phyloP scores from a whole-genome alignment of 1,140 invertebrate genomes.

The Tetraneura akinire region DNA sequence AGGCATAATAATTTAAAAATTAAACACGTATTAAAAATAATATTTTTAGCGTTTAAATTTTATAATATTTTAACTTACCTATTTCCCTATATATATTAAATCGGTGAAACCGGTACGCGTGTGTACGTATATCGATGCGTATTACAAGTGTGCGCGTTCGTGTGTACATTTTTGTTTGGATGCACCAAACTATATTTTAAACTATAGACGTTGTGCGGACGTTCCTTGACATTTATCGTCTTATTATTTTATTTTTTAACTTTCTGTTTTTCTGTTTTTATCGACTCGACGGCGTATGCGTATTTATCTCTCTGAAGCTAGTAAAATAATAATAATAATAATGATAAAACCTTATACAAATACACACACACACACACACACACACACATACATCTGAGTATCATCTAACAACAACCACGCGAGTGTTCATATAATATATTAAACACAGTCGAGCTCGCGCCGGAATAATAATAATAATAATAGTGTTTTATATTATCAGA shows the following conservation, averaged over 20 bases:
- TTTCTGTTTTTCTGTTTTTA: background rate
- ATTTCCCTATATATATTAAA: background rate
- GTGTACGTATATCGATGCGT: background rate
- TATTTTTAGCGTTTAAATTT: too few species aligned
- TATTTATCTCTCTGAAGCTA: background rate
- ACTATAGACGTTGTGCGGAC: constrained; percentile 16
- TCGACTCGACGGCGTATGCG: too few species aligned
- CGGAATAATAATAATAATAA: constrained; percentile 1
- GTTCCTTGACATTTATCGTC: constrained; percentile 20
- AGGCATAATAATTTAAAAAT: too few species aligned
- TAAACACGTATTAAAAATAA: too few species aligned
- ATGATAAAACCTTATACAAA: background rate
- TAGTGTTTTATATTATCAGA: background rate
- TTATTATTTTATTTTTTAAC: background rate
- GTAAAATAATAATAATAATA: background rate
- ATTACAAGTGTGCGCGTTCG: background rate
- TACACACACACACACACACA: background rate
- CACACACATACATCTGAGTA: background rate
- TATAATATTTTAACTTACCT: too few species aligned
- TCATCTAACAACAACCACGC: background rate
- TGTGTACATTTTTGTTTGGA: background rate
- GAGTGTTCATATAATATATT: background rate
- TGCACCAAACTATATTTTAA: background rate
- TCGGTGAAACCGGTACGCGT: background rate
- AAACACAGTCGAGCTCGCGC: background rate